phyloP scores from a whole-genome alignment of 2,888 invertebrate species.

The Apeira syringaria region DNA sequence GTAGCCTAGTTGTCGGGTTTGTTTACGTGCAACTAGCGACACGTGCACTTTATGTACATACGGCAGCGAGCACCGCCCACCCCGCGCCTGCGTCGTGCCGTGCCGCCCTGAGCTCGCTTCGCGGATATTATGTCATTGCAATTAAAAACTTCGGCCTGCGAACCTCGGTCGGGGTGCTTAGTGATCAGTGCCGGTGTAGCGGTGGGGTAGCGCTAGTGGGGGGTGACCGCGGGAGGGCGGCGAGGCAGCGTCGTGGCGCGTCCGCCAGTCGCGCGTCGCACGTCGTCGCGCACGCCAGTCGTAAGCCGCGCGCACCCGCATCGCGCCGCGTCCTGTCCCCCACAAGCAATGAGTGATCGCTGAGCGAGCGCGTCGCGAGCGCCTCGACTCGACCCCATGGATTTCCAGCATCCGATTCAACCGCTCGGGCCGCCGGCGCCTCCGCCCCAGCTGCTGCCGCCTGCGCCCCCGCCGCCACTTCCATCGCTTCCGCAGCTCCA shows the following conservation, averaged over 20 bases:
- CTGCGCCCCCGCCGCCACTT: conserved; percentile 74
- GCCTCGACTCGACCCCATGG: conserved; percentile 64
- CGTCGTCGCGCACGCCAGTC: conserved; percentile 55
- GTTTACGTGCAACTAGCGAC: conserved; percentile 60
- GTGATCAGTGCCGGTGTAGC: conserved; percentile 48
- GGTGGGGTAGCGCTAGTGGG: conserved; percentile 30
- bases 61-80: conserved; percentile 31
- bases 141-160: conserved; percentile 14
- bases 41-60: conserved; percentile 45
- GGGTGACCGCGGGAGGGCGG: conserved; percentile 34
- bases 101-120: conserved; percentile 42
- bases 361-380: conserved; percentile 58
- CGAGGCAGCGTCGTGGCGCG: conserved; percentile 35
- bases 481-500: conserved; percentile 86
- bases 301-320: conserved; percentile 40
- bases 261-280: conserved; percentile 54
- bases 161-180: conserved; percentile 5
- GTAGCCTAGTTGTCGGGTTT: conserved; percentile 42
- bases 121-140: conserved; percentile 33
- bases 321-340: conserved; percentile 40
- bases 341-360: conserved; percentile 68
- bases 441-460: conserved; percentile 85
- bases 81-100: conserved; percentile 41
- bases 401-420: conserved; percentile 78
- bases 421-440: conserved; percentile 86